Conservation (phyloP, 2,888 invertebrate species). For the Hedya salicella region DNA sequence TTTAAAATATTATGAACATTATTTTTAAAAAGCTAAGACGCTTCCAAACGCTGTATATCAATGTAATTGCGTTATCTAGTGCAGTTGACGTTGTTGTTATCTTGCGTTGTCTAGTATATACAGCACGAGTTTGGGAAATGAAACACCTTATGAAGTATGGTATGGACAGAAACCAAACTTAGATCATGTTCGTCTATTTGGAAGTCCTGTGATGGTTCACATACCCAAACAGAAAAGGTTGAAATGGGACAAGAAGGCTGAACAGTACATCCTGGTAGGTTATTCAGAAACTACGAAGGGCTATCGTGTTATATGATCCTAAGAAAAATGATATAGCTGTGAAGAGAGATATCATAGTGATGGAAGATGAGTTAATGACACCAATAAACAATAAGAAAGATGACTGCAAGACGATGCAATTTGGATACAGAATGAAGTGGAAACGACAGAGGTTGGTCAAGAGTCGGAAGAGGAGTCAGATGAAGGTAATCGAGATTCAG, state of each 20-base stretch:
- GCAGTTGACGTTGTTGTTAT: too few species aligned
- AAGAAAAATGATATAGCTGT: background rate
- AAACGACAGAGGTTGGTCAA: conserved; percentile 6
- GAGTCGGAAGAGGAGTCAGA: background rate
- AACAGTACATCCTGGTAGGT: too few species aligned
- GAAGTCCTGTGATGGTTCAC: conserved; percentile 47
- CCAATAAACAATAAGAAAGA: background rate
- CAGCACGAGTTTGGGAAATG: conserved; percentile 7
- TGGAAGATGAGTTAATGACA: background rate
- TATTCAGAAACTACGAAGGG: too few species aligned
- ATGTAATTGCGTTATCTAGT: too few species aligned
- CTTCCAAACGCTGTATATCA: too few species aligned
- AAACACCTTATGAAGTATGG: conserved; percentile 21
- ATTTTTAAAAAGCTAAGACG: too few species aligned
- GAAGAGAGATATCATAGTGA: background rate
- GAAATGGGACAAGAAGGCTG: conserved; percentile 50
- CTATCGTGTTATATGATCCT: conserved; percentile 2
- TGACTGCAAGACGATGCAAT: conserved; percentile 46
- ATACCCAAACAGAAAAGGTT: conserved; percentile 46
- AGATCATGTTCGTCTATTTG: conserved; percentile 45
- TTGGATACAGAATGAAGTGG: conserved; percentile 41
- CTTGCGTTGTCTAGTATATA: too few species aligned
- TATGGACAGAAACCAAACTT: conserved; percentile 34
- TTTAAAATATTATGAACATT: too few species aligned
- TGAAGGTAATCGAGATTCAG: conserved; percentile 1